A percentile compares a stretch with the other conserved stretches of the same genome.
These are phyloP conservation scores for Orthonyx spaldingii DNA, from an alignment of 2,113 vertebrate species.

Conservation along the genomic window DNA sequence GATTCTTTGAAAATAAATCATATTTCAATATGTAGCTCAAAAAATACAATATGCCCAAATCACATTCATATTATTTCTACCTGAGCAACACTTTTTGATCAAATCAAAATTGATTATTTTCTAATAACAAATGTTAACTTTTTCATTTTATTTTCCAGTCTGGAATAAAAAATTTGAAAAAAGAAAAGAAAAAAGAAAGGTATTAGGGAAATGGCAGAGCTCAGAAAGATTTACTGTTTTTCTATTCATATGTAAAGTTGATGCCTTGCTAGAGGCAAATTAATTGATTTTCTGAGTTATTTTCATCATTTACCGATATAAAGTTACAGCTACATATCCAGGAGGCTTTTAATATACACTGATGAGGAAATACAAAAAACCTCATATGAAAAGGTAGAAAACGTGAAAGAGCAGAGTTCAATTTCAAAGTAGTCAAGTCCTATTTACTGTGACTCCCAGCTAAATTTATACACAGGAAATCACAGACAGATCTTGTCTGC, in stretches of 20 bases:
- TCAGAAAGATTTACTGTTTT: neutral
- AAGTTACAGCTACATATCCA: neutral
- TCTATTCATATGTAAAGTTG: neutral
- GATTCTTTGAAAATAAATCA: neutral
- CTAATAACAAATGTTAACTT: neutral
- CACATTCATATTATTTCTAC: neutral
- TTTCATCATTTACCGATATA: neutral
- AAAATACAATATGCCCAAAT: neutral
- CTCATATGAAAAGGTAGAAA: neutral
- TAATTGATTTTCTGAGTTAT: constrained; percentile 35
- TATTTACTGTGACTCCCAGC: neutral
- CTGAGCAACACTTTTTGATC: neutral
- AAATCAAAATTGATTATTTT: constrained; percentile 15
- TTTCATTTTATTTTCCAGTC: neutral
- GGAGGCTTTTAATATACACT: neutral
- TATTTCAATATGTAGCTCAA: neutral
- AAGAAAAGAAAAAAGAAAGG: neutral
- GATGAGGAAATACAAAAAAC: neutral
- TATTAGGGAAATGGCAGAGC: neutral
- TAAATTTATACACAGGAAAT: neutral
- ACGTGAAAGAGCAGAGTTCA: neutral
- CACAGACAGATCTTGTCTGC: neutral
- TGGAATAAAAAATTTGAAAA: neutral
- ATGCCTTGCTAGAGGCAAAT: neutral
- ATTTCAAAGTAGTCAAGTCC: neutral